Conservation (phyloP, 2,797 vertebrate genomes). For the Trichosurus vulpecula region DNA sequence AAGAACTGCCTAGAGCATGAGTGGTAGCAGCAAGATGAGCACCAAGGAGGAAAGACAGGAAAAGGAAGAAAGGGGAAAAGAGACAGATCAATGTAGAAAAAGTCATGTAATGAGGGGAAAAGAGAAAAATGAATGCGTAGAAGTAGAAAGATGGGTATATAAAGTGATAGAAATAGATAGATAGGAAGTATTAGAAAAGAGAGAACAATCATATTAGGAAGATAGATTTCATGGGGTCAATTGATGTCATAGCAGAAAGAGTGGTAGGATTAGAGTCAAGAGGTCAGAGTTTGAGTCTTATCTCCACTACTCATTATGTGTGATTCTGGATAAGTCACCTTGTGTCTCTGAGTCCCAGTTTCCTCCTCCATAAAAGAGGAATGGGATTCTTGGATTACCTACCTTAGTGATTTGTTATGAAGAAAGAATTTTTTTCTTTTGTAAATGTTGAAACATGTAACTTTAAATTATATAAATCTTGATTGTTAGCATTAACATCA, state of each 20-base stretch:
- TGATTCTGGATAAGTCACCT: not conserved
- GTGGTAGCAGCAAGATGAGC: not conserved
- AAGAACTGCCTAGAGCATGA: not conserved
- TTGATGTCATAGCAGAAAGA: not conserved
- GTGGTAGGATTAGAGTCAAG: not conserved
- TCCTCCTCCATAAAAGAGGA: not conserved
- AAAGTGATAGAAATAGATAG: not conserved
- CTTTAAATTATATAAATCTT: not conserved
- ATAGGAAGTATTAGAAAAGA: not conserved
- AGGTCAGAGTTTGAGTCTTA: not conserved
- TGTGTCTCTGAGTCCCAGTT: not conserved
- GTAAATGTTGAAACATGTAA: not conserved
- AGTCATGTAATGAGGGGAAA: not conserved
- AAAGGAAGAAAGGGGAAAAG: not conserved
- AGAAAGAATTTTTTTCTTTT: not conserved
- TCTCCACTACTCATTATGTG: not conserved
- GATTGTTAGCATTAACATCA: not conserved
- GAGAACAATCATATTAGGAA: not conserved
- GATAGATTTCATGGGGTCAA: not conserved
- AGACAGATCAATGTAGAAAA: not conserved
- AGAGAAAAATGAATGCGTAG: not conserved
- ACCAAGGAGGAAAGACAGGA: not conserved
- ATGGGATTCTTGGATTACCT: not conserved
- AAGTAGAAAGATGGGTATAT: not conserved
- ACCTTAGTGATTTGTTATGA: not conserved